A percentile compares a stretch with the other conserved stretches of the same genome.
Conservation (phyloP, 64 coral and sea anemone species). For the Catalaphyllia jardinei region DNA sequence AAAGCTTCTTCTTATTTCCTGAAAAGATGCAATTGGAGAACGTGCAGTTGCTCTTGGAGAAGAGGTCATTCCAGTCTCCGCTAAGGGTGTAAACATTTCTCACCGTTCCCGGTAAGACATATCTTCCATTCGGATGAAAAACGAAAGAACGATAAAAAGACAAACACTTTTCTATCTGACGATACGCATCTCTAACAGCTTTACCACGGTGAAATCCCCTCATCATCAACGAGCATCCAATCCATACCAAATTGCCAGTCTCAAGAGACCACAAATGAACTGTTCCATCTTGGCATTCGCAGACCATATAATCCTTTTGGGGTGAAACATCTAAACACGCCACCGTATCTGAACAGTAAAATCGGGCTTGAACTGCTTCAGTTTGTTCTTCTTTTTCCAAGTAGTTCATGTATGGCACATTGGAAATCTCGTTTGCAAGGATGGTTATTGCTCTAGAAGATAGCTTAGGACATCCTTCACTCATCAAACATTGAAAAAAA, state of each 20-base stretch:
- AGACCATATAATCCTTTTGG: constrained; percentile 12
- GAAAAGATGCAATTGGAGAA: background rate
- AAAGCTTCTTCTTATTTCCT: background rate
- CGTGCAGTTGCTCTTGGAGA: background rate
- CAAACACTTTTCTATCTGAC: background rate
- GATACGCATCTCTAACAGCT: background rate
- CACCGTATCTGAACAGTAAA: constrained; percentile 19
- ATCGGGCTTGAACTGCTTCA: background rate
- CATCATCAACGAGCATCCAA: background rate
- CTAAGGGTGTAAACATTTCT: background rate
- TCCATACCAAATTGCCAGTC: background rate
- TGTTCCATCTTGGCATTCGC: constrained; percentile 21
- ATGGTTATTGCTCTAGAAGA: background rate
- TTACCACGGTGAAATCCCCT: background rate
- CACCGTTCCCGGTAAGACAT: background rate
- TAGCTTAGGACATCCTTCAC: background rate
- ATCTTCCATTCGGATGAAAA: constrained; percentile 2
- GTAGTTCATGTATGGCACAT: background rate
- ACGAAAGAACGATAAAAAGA: constrained; percentile 2
- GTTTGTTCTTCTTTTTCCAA: background rate
- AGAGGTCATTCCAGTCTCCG: background rate
- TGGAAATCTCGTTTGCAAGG: background rate
- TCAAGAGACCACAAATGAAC: constrained; percentile 32
- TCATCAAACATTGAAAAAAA: background rate
- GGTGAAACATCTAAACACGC: constrained; percentile 29